These are phyloP conservation scores for Paratilapia polleni DNA, from an alignment of 2,113 vertebrate species.

Conservation along the genomic window DNA sequence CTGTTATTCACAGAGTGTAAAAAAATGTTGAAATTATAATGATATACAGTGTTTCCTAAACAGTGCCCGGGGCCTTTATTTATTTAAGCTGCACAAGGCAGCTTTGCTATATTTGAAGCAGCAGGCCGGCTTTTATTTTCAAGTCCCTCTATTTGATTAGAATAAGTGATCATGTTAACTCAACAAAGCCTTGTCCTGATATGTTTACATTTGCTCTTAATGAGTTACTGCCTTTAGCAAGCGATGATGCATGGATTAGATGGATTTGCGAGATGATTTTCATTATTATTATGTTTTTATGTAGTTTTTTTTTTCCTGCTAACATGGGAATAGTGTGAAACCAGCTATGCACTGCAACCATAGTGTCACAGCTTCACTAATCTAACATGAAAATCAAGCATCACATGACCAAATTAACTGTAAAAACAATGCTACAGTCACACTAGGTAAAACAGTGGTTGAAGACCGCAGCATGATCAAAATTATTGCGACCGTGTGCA, in stretches of 20 bases:
- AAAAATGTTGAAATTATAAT: not conserved
- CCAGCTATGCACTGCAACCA: not conserved
- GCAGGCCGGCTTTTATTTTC: not conserved
- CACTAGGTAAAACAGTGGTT: no score
- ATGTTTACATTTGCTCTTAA: not conserved
- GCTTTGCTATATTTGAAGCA: not conserved
- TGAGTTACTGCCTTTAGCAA: not conserved
- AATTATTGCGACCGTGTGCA: not conserved
- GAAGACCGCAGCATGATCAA: not conserved
- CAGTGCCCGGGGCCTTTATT: not conserved
- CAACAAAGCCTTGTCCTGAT: not conserved
- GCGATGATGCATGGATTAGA: not conserved
- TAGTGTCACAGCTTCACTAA: not conserved
- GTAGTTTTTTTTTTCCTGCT: not conserved
- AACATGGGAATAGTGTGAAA: fast-evolving
- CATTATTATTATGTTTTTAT: not conserved
- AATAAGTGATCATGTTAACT: not conserved
- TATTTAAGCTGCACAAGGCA: not conserved
- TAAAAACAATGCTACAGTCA: not conserved
- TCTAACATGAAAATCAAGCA: not conserved
- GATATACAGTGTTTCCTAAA: not conserved
- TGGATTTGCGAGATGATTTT: not conserved
- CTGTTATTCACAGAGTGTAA: not conserved
- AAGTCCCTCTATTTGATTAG: not conserved
- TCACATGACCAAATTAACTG: not conserved